Percentiles rank a stretch among this genome's conserved stretches.
These are phyloP conservation scores for Nycticorax nycticorax DNA, from an alignment of 2,113 vertebrate genomes.

Conservation along the genomic window DNA sequence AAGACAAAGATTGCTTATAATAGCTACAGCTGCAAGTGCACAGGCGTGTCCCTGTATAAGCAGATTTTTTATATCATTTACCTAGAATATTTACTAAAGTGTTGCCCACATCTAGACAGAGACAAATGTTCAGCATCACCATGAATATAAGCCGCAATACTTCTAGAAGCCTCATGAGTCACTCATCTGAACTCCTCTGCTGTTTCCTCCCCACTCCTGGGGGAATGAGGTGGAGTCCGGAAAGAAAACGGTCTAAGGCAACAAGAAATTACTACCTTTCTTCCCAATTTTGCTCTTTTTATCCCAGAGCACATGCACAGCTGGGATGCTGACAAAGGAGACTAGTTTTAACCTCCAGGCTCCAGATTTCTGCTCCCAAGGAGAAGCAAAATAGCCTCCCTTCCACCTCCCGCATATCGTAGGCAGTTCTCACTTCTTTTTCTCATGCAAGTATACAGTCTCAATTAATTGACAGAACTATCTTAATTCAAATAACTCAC, in stretches of 20 bases:
- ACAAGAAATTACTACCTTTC: conserved; percentile 36
- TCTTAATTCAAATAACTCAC: not conserved
- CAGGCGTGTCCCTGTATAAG: not conserved
- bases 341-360: not conserved
- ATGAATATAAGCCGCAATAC: not conserved
- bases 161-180: conserved; percentile 40
- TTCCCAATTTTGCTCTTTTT: not conserved
- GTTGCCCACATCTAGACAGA: not conserved
- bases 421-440: not conserved
- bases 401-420: not conserved
- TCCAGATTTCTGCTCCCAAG: not conserved
- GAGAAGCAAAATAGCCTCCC: not conserved
- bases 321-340: not conserved
- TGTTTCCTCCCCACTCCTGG: conserved; percentile 34
- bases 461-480: not conserved
- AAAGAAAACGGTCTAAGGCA: not conserved
- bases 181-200: conserved; percentile 16
- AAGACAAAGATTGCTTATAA: not conserved
- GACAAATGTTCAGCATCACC: not conserved
- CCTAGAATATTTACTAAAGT: not conserved
- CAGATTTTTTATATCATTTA: not conserved
- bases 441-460: not conserved
- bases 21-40: not conserved
- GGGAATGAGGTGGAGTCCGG: conserved; percentile 52
- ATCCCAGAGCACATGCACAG: not conserved